Percentiles rank a stretch among this genome's conserved stretches.
phyloP scores from a whole-genome alignment of 2,113 vertebrate species.

The Ornithorhynchus anatinus region DNA sequence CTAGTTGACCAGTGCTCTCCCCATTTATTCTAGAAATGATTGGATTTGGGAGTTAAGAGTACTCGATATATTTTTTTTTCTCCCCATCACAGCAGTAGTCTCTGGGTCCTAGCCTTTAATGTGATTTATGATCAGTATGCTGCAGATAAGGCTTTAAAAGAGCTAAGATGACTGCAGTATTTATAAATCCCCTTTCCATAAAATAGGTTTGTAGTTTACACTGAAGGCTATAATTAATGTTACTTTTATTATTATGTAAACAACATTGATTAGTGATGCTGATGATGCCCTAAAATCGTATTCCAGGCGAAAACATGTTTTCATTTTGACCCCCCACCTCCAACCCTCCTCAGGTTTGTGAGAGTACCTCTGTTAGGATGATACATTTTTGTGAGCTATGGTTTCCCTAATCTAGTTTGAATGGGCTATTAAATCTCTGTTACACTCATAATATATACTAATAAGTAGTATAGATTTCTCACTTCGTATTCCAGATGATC shows the following conservation, averaged over 20 bases:
- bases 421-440: slow-evolving; percentile 75
- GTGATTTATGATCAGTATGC: slow-evolving; percentile 74
- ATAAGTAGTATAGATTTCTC: slow-evolving; percentile 81
- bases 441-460: slow-evolving; percentile 76
- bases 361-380: slow-evolving; percentile 67
- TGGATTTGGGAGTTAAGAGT: slow-evolving; percentile 71
- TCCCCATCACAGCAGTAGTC: slow-evolving; percentile 67
- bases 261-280: slow-evolving; percentile 74
- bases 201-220: slow-evolving; percentile 71
- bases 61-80: slow-evolving; percentile 70
- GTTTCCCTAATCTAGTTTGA: slow-evolving; percentile 78
- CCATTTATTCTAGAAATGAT: slow-evolving; percentile 75
- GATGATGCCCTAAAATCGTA: slow-evolving; percentile 69
- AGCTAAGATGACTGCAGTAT: slow-evolving; percentile 71
- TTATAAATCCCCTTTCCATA: slow-evolving; percentile 69
- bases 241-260: slow-evolving; percentile 74
- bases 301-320: slow-evolving; percentile 67
- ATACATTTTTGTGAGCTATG: slow-evolving; percentile 66
- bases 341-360: slow-evolving; percentile 58
- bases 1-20: slow-evolving; percentile 90
- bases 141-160: slow-evolving; percentile 72
- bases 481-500: slow-evolving; percentile 81
- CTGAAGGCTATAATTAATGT: slow-evolving; percentile 76
- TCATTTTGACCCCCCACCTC: slow-evolving; percentile 29
- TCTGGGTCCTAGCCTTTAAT: slow-evolving; percentile 63